Evolutionary conservation across 2,113 vertebrate species (phyloP).

Genomic region (Cygnus atratus): DNA sequence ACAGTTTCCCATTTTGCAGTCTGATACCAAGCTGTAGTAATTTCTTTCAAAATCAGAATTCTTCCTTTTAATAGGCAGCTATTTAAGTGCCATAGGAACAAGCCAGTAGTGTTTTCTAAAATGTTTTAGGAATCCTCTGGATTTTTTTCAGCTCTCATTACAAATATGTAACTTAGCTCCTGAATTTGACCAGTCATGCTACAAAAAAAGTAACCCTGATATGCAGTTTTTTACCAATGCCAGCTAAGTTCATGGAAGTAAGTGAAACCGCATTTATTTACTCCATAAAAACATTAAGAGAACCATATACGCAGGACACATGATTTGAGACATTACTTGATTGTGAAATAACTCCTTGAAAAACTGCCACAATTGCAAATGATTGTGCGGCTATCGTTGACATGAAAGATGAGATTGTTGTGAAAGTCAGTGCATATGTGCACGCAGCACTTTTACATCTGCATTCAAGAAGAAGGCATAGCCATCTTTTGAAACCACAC

Average conservation of each 20-base stretch:
- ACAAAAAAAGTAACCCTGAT: neutral
- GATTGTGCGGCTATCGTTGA: neutral
- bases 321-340: neutral
- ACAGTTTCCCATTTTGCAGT: constrained; percentile 5
- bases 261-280: neutral
- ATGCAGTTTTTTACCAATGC: neutral
- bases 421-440: neutral
- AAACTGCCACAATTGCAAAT: neutral
- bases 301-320: neutral
- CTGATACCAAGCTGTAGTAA: neutral
- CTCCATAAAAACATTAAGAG: neutral
- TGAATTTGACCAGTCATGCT: neutral
- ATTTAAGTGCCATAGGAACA: constrained; percentile 19
- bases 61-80: constrained; percentile 34
- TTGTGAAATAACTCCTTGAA: neutral
- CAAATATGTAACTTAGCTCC: constrained; percentile 15
- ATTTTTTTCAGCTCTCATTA: neutral
- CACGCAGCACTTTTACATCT: neutral
- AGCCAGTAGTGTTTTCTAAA: constrained; percentile 45
- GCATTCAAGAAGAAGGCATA: neutral
- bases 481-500: neutral
- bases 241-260: neutral
- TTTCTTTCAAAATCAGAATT: constrained; percentile 44
- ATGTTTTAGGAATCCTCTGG: neutral
- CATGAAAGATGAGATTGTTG: neutral